Percentiles rank a stretch among this genome's conserved stretches.
These are phyloP conservation scores for Acronicta aceris DNA, from an alignment of 2,888 invertebrate genomes.

Conservation along the genomic window DNA sequence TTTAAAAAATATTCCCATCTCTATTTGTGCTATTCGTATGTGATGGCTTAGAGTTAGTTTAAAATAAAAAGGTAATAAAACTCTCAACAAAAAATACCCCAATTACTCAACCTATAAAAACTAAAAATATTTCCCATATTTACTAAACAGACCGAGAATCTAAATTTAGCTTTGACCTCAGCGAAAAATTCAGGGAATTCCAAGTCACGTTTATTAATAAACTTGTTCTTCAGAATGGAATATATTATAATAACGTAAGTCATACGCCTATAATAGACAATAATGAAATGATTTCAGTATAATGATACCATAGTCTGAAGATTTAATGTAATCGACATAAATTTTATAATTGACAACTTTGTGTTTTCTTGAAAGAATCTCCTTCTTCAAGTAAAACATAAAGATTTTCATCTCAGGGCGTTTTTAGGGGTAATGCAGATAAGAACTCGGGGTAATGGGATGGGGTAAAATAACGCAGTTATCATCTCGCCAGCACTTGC, in stretches of 20 bases:
- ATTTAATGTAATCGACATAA: constrained; percentile 41
- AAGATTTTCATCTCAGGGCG: constrained; percentile 44
- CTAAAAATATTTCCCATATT: not conserved
- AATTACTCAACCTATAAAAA: not conserved
- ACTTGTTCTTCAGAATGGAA: constrained; percentile 23
- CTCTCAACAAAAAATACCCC: no score
- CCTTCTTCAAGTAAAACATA: constrained; percentile 28
- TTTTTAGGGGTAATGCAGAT: constrained; percentile 57
- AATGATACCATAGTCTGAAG: constrained; percentile 21
- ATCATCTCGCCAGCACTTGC: constrained; percentile 29
- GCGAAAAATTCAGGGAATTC: constrained; percentile 23
- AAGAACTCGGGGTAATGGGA: constrained; percentile 35
- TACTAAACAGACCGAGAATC: constrained; percentile 8
- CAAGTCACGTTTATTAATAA: constrained; percentile 32
- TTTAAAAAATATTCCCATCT: no score
- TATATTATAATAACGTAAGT: constrained; percentile 33
- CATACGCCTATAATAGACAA: constrained; percentile 23
- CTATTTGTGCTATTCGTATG: no score
- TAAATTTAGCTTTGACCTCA: constrained; percentile 12
- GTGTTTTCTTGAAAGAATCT: no score
- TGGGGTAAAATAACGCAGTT: constrained; percentile 45
- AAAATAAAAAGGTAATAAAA: no score
- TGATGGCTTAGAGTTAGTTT: no score
- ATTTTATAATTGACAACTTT: constrained; percentile 53
- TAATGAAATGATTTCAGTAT: constrained; percentile 44